Conservation (phyloP, 1,140 invertebrate species). For the Drosophila serrata region DNA sequence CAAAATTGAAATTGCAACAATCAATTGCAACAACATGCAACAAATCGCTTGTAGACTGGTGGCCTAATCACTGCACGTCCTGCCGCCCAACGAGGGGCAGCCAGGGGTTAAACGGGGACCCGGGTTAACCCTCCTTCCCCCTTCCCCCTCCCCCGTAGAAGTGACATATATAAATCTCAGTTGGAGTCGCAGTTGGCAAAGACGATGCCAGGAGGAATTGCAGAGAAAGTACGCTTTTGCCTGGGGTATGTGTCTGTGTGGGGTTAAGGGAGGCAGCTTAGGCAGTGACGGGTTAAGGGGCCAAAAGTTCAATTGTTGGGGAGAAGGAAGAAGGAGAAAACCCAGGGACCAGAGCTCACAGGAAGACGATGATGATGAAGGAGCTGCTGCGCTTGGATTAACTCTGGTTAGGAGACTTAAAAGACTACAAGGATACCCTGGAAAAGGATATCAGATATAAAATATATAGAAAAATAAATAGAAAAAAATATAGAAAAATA, state of each 20-base stretch:
- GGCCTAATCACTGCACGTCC: conserved; percentile 78
- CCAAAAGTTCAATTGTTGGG: conserved; percentile 44
- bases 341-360: neutral
- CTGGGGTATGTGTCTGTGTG: neutral
- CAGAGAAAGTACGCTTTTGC: conserved; percentile 28
- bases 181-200: conserved; percentile 51
- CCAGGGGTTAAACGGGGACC: neutral
- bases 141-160: neutral
- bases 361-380: conserved; percentile 14
- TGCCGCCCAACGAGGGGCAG: neutral
- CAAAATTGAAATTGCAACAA: conserved; percentile 85
- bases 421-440: neutral
- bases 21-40: conserved; percentile 85
- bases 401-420: neutral
- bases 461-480: too few relatives aligned
- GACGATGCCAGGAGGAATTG: conserved; percentile 26
- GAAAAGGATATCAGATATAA: neutral
- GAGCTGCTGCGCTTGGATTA: conserved; percentile 23
- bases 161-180: conserved; percentile 62
- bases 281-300: conserved; percentile 11
- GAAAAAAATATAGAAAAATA: too few relatives aligned
- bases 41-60: conserved; percentile 74
- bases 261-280: conserved; percentile 6
- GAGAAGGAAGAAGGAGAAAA: conserved; percentile 6
- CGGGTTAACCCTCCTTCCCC: neutral